Percentiles rank a stretch among this genome's conserved stretches.
phyloP scores from a whole-genome alignment of 2,113 vertebrate species.

The Myiozetetes cayanensis region DNA sequence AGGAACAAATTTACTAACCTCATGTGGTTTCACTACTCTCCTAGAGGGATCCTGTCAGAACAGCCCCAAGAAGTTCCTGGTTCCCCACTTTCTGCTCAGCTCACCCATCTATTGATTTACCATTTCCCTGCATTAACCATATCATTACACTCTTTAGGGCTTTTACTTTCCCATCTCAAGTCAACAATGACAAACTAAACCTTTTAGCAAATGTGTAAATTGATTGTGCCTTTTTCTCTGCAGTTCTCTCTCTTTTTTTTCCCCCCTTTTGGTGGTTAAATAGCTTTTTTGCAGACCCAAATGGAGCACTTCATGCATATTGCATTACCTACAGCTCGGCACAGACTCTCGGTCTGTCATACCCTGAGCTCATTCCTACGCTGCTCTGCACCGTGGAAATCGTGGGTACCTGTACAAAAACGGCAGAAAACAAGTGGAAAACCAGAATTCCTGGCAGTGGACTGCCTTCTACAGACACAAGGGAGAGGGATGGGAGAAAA shows the following conservation, averaged over 20 bases:
- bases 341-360: neutral
- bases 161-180: conserved; percentile 3
- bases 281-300: conserved; percentile 7
- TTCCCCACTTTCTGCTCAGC: neutral
- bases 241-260: neutral
- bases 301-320: conserved; percentile 27
- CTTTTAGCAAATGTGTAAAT: neutral
- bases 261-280: neutral
- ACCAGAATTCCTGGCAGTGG: neutral
- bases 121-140: neutral
- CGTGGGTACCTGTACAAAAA: neutral
- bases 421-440: neutral
- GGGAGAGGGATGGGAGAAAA: neutral
- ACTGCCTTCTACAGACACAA: neutral
- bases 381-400: neutral
- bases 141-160: neutral
- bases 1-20: neutral
- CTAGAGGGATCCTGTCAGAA: neutral
- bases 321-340: neutral
- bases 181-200: neutral
- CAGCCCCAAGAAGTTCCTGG: neutral
- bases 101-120: neutral
- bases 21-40: neutral
- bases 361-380: neutral
- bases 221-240: neutral